Conservation (phyloP, 1,140 invertebrate genomes). For the Copidosoma floridanum region DNA sequence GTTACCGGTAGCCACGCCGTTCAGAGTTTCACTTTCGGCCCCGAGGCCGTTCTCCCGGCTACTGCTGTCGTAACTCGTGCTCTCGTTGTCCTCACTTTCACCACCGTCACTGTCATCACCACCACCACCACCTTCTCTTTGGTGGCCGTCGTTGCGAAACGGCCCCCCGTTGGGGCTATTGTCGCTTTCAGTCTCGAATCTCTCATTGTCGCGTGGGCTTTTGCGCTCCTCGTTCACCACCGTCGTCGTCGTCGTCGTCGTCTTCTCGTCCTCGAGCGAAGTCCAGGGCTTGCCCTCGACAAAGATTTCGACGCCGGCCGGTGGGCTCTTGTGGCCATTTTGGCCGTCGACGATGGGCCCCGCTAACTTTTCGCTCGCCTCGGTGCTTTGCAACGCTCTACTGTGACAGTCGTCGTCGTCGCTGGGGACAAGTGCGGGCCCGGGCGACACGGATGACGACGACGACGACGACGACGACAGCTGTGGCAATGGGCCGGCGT, state of each 20-base stretch:
- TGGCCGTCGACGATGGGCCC: too few species aligned
- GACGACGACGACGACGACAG: constrained; percentile 22
- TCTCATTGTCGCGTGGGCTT: constrained; percentile 1
- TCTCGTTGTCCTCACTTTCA: neutral
- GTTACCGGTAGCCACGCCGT: neutral
- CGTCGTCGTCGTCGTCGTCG: constrained; percentile 11
- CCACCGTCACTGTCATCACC: neutral
- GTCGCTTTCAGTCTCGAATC: constrained; percentile 21
- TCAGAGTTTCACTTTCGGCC: neutral
- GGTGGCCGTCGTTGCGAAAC: neutral
- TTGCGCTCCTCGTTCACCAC: neutral
- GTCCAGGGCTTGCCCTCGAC: constrained; percentile 9
- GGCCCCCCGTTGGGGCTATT: neutral
- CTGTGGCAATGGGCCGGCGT: too few species aligned
- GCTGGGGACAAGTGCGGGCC: constrained; percentile 1
- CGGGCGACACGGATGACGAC: constrained; percentile 30
- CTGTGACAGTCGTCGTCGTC: constrained; percentile 6
- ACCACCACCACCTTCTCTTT: neutral
- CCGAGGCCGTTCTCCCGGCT: neutral
- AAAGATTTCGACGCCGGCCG: constrained; percentile 5
- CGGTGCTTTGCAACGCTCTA: constrained; percentile 31
- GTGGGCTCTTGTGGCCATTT: too few species aligned
- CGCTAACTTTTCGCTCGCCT: constrained; percentile 26
- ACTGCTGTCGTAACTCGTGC: too few species aligned
- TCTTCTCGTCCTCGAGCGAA: neutral